Percentiles rank a stretch among this genome's conserved stretches.
Conservation (phyloP, 2,888 invertebrate species). For the Carcina quercana region DNA sequence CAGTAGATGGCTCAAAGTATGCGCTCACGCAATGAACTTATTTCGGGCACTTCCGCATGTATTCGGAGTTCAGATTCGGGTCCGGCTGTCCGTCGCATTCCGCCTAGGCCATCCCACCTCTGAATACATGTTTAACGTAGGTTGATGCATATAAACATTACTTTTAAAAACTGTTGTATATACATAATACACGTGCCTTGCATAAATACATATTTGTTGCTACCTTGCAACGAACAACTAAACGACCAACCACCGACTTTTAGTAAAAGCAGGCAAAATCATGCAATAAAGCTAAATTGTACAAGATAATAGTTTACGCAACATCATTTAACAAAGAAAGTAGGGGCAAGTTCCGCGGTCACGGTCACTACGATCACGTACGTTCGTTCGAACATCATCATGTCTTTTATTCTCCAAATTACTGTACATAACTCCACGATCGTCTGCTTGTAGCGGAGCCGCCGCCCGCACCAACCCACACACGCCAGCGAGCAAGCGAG, state of each 20-base stretch:
- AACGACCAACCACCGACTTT: too few species aligned
- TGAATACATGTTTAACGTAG: background rate
- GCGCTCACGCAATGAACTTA: slow-evolving; percentile 54
- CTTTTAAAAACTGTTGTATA: too few species aligned
- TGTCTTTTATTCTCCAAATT: slow-evolving; percentile 65
- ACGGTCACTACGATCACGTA: slow-evolving; percentile 42
- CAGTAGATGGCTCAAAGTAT: slow-evolving; percentile 24
- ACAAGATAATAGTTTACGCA: slow-evolving; percentile 8
- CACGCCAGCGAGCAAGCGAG: slow-evolving; percentile 41
- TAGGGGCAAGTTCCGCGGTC: slow-evolving; percentile 57
- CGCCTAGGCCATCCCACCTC: slow-evolving; percentile 29
- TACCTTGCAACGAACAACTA: too few species aligned
- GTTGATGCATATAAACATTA: too few species aligned
- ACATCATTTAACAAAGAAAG: slow-evolving; percentile 47
- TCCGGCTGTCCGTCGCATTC: slow-evolving; percentile 47
- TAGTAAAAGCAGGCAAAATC: too few species aligned
- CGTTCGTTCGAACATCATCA: slow-evolving; percentile 57
- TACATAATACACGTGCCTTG: too few species aligned
- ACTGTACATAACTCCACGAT: slow-evolving; percentile 55
- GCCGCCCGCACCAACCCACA: slow-evolving; percentile 23
- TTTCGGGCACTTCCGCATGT: slow-evolving; percentile 68
- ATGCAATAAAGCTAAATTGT: too few species aligned
- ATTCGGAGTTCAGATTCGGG: slow-evolving; percentile 35
- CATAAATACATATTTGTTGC: too few species aligned
- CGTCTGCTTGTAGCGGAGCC: slow-evolving; percentile 39